Conservation (phyloP, 2,113 vertebrate genomes). For the Leuciscus idus region DNA sequence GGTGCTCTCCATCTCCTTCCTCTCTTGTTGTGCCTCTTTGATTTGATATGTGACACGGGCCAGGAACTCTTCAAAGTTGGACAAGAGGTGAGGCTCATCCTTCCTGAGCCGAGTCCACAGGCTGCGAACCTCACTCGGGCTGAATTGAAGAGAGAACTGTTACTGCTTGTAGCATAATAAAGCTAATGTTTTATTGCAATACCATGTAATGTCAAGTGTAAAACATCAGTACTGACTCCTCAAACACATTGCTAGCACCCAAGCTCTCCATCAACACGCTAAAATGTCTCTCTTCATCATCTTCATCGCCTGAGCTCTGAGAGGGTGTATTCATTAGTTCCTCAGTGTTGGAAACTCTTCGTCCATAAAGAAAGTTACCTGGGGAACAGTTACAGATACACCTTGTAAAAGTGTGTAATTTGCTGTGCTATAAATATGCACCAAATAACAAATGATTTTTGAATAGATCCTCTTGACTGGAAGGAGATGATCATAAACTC, state of each 20-base stretch:
- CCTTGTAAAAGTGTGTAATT: too few relatives aligned
- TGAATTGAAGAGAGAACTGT: conserved; percentile 53
- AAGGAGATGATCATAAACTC: too few relatives aligned
- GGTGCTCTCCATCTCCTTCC: conserved; percentile 83
- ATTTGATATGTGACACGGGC: conserved; percentile 85
- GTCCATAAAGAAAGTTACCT: conserved; percentile 83
- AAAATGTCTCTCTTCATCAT: conserved; percentile 85
- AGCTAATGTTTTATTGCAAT: neutral
- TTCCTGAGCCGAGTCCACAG: conserved; percentile 86
- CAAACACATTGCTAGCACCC: conserved; percentile 83
- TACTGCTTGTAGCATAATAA: neutral
- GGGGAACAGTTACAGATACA: too few relatives aligned
- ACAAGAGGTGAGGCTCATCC: conserved; percentile 85
- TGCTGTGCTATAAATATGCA: too few relatives aligned
- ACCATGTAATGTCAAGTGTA: too few relatives aligned
- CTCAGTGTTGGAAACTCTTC: conserved; percentile 72
- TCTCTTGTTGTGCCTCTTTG: conserved; percentile 87
- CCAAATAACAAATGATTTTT: too few relatives aligned
- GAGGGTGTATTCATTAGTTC: conserved; percentile 44
- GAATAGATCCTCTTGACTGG: too few relatives aligned
- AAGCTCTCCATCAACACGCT: too few relatives aligned
- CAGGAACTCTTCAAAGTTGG: conserved; percentile 90
- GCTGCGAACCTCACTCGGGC: conserved; percentile 81
- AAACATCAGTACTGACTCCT: conserved; percentile 84
- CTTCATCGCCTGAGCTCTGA: conserved; percentile 71